phyloP scores from a whole-genome alignment of 37 sponge, comb jelly and placozoan genomes.

The Cladorhizidae sp. region DNA sequence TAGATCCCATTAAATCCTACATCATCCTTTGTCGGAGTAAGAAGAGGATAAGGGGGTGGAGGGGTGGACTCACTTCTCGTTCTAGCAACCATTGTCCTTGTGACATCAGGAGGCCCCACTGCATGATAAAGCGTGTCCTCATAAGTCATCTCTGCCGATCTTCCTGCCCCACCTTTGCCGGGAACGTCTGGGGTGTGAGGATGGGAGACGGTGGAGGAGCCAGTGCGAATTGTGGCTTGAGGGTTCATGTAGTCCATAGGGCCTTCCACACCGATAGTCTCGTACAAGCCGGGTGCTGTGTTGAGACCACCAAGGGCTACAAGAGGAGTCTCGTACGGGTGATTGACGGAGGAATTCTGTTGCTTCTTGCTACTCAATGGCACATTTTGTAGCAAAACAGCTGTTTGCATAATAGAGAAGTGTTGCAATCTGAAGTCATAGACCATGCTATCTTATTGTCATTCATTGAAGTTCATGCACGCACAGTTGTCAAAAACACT shows the following conservation, averaged over 20 bases:
- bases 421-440: too few relatives aligned
- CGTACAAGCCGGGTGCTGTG: background rate
- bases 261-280: background rate
- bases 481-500: too few relatives aligned
- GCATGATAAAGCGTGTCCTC: background rate
- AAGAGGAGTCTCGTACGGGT: background rate
- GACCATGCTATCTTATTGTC: too few relatives aligned
- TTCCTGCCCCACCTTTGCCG: background rate
- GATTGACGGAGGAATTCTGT: background rate
- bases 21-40: background rate
- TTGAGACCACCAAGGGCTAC: background rate
- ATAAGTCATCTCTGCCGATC: background rate
- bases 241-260: slow-evolving; percentile 28
- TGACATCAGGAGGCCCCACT: slow-evolving; percentile 2
- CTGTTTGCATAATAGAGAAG: too few relatives aligned
- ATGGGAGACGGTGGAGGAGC: too few relatives aligned
- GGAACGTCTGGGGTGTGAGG: background rate
- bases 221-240: background rate
- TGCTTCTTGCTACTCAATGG: too few relatives aligned
- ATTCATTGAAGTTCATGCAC: too few relatives aligned
- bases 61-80: too few relatives aligned
- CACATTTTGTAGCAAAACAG: too few relatives aligned
- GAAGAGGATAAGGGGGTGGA: background rate
- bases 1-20: background rate
- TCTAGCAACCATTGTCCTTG: too few relatives aligned